These are phyloP conservation scores for Aramus guarauna DNA, from an alignment of 2,113 vertebrate species.

Conservation along the genomic window DNA sequence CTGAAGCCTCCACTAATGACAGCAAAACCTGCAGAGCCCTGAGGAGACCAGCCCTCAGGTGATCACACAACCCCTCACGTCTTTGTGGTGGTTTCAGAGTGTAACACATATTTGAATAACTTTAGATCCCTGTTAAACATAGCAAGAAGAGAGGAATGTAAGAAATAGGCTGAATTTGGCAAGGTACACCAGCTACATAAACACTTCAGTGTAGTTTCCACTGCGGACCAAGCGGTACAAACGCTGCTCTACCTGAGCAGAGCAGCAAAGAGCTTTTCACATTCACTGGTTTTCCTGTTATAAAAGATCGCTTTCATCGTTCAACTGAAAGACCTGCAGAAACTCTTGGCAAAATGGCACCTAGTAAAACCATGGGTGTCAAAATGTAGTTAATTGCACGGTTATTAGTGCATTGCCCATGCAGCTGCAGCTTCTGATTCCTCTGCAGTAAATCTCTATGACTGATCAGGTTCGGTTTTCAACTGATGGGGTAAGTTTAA, in stretches of 20 bases:
- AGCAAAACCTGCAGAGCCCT: neutral
- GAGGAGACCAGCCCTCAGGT: neutral
- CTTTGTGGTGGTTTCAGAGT: neutral
- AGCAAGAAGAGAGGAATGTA: neutral
- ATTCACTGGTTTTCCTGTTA: neutral
- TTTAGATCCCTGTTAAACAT: neutral
- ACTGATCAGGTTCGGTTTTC: neutral
- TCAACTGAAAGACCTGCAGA: neutral
- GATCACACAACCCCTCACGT: rapidly evolving
- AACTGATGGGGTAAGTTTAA: neutral
- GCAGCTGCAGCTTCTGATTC: neutral
- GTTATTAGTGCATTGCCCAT: rapidly evolving
- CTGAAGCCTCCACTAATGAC: neutral
- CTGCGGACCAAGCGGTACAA: neutral
- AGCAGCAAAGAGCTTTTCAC: neutral
- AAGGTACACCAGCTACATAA: neutral
- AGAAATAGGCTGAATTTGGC: neutral
- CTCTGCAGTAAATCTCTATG: neutral
- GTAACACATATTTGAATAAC: neutral
- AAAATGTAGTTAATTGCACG: neutral
- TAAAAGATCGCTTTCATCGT: neutral
- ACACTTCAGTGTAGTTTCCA: neutral
- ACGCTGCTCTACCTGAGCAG: neutral
- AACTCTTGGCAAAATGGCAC: neutral
- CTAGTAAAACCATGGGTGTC: neutral